Base-by-base conservation (phyloP, 1,140 invertebrate species). In the Drosophila trapezifrons region DNA sequence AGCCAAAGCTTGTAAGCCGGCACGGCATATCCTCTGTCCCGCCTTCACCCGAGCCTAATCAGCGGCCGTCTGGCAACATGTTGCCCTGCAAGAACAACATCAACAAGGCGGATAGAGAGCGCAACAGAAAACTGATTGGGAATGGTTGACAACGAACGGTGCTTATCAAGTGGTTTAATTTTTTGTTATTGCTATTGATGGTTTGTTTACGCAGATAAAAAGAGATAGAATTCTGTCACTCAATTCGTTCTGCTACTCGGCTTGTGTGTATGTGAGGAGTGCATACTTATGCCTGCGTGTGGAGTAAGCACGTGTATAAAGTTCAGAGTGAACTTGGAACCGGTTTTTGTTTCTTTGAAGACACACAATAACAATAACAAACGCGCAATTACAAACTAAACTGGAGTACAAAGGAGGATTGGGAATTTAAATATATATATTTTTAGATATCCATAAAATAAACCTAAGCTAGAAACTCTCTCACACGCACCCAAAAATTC, bases 201-300 rank as follows among this genome's bases (percentile, higher is more conserved):
- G 51, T 54, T 54, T 54, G 51, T 54, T 54, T 54, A 54, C 51
- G 51, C 32, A 20, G 51, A 37, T 54, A 54, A 54, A 37, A 18
- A 6, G 51, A 35, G 51, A 54, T 6, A 1, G 32, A 54, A 2
- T 17, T 35, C 29, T 52, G 17, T 52, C 49, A 20, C 18, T 37
- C 29, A 17, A 52, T 52, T 52, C 29, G 2, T 15, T 37, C 13
- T n/a, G 29, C 7, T 20, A 15, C 17, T 52, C 17, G 29, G 51
- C 32, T 54, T 52, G 3, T 32, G 13, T 37, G 18, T 20, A 0
- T 20, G 29, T 35, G 49, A 4, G 49, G 13, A 35, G 49, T 52
- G 9, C 1, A 18, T 52, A 0, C 2, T 2, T 3, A n/a, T 22
- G 18, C 37, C 0, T 54, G 32, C 8, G 51, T 54, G 51, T 7